Conservation (phyloP, 2,888 invertebrate genomes). For the Ennomos quercinarius region DNA sequence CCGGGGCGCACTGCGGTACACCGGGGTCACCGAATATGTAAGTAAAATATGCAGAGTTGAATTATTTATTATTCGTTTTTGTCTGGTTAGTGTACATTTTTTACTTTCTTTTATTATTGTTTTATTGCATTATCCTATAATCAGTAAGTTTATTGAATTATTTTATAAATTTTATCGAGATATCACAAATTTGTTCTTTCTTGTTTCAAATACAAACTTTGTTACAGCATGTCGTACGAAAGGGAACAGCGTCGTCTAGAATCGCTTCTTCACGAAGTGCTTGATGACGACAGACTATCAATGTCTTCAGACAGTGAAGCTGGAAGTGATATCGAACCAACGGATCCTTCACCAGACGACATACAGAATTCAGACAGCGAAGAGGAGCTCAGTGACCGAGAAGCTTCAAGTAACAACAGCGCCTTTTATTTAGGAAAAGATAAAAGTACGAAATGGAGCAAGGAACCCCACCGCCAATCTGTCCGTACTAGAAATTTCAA, state of each 20-base stretch:
- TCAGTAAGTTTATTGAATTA: constrained; percentile 2
- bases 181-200: constrained; percentile 1
- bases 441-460: constrained; percentile 13
- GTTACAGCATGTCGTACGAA: constrained; percentile 15
- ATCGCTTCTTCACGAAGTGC: constrained; percentile 10
- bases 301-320: constrained; percentile 15
- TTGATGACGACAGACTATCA: constrained; percentile 11
- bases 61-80: neutral
- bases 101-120: constrained; percentile 8
- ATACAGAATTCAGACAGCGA: constrained; percentile 14
- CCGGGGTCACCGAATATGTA: constrained; percentile 5
- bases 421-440: constrained; percentile 12
- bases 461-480: constrained; percentile 12
- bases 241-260: constrained; percentile 10
- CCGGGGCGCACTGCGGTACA: neutral
- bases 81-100: constrained; percentile 1
- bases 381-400: constrained; percentile 4
- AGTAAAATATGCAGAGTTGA: constrained; percentile 1
- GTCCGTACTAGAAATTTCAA: constrained; percentile 14
- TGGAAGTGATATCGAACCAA: constrained; percentile 13
- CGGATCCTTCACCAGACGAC: constrained; percentile 7
- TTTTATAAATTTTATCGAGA: constrained; percentile 1
- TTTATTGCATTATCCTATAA: constrained; percentile 2
- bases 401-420: constrained; percentile 9
- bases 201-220: constrained; percentile 10